These are phyloP conservation scores for Rhinopomastus cyanomelas DNA, from an alignment of 2,113 vertebrate genomes.

Conservation along the genomic window DNA sequence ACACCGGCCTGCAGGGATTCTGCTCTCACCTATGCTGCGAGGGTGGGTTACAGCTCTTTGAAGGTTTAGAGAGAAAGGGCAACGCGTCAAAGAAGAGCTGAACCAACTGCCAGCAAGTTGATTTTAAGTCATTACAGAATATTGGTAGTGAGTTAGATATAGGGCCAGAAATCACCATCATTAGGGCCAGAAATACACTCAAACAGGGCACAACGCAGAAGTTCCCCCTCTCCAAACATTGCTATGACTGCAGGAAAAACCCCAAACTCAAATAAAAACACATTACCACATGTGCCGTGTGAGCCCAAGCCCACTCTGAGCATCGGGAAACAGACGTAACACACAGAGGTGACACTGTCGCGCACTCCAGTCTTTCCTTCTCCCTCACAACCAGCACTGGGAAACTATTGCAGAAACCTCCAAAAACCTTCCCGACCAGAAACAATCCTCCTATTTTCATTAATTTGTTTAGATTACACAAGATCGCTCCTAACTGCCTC, in stretches of 20 bases:
- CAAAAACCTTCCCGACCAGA: neutral
- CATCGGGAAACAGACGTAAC: neutral
- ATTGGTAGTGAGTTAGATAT: neutral
- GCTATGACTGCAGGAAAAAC: neutral
- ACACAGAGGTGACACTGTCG: neutral
- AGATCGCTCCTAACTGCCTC: neutral
- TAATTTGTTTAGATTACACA: constrained; percentile 23
- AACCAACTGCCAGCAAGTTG: neutral
- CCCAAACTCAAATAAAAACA: neutral
- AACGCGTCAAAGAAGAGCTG: neutral
- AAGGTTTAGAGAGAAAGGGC: neutral
- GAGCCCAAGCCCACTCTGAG: neutral
- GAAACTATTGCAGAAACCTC: constrained; percentile 10
- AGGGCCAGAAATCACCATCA: neutral
- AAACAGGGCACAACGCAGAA: neutral
- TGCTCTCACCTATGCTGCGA: neutral
- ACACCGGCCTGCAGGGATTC: neutral
- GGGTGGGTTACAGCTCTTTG: neutral
- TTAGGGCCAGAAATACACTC: neutral
- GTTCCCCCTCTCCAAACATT: neutral
- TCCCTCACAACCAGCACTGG: neutral
- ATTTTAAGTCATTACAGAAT: neutral
- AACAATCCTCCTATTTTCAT: neutral
- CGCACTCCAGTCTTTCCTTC: accelerated
- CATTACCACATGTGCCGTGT: neutral